Conservation (phyloP, 2,797 vertebrate genomes). For the Alectoris magna region DNA sequence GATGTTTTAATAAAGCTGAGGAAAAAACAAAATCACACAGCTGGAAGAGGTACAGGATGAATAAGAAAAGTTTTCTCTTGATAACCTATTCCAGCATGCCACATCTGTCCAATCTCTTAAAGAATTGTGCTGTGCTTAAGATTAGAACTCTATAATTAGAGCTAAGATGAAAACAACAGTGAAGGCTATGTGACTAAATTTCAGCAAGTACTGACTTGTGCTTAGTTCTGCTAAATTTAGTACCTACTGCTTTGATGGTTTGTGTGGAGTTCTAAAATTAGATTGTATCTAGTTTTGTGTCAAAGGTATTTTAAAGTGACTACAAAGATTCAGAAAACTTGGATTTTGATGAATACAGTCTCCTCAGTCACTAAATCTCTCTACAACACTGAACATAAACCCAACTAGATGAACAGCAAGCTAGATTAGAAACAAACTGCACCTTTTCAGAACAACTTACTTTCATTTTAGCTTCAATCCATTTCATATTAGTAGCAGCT, state of each 20-base stretch:
- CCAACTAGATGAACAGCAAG: neutral
- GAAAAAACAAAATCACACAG: conserved; percentile 19
- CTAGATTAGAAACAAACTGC: neutral
- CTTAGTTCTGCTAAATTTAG: conserved; percentile 54
- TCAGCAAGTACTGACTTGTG: conserved; percentile 1
- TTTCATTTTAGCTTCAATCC: conserved; percentile 99
- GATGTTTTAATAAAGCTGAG: conserved; percentile 40
- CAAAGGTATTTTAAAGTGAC: neutral
- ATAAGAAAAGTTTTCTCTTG: conserved; percentile 25
- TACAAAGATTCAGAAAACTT: neutral
- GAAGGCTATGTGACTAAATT: neutral
- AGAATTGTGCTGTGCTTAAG: neutral
- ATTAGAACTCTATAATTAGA: conserved; percentile 38
- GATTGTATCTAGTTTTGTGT: conserved; percentile 2
- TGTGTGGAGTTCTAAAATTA: conserved; percentile 33
- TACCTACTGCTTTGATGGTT: neutral
- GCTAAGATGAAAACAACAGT: conserved; percentile 39
- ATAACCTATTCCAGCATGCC: neutral
- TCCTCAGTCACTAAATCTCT: neutral
- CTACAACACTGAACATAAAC: accelerated
- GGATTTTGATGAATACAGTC: neutral
- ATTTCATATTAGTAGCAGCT: conserved; percentile 99
- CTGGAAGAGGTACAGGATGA: conserved; percentile 20
- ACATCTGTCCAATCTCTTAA: neutral
- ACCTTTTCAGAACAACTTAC: conserved; percentile 77